phyloP scores from a whole-genome alignment of 2,888 invertebrate genomes.

The Thecophora atra region DNA sequence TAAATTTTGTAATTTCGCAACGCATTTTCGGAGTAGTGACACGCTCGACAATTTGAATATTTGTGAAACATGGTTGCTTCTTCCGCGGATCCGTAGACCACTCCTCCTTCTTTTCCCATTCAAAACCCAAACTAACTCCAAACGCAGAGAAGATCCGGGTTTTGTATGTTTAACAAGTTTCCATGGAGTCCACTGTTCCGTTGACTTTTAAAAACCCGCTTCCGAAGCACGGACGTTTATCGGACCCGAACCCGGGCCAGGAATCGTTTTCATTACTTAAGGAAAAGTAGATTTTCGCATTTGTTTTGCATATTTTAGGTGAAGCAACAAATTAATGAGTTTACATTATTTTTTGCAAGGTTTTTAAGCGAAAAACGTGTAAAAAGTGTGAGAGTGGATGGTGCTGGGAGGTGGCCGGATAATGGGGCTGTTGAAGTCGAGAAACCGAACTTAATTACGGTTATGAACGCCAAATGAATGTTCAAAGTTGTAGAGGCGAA shows the following conservation, averaged over 20 bases:
- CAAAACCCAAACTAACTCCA: conserved; percentile 25
- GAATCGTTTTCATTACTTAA: not conserved
- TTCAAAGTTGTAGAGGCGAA: conserved; percentile 17
- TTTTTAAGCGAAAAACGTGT: conserved; percentile 37
- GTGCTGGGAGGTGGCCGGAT: not conserved
- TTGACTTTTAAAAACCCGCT: not conserved
- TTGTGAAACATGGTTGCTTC: too few species aligned
- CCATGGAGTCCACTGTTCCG: conserved; percentile 45
- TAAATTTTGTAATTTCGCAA: too few species aligned
- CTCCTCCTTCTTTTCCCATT: too few species aligned
- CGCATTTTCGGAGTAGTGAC: too few species aligned
- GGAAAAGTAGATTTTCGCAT: conserved; percentile 48
- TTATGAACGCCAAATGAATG: conserved; percentile 17
- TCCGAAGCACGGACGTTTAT: not conserved
- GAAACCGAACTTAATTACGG: conserved; percentile 22
- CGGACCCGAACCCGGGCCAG: not conserved
- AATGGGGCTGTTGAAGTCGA: conserved; percentile 14
- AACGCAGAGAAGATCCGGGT: conserved; percentile 1
- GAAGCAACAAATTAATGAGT: conserved; percentile 51
- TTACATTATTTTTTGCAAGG: conserved; percentile 41
- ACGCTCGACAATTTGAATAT: too few species aligned
- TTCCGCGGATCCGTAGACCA: too few species aligned
- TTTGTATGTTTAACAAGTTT: conserved; percentile 47
- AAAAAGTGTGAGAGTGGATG: conserved; percentile 27
- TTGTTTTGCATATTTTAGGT: conserved; percentile 50